Evolutionary conservation across 1,140 invertebrate genomes (phyloP), one percentile per base, ranked within the genome.

Genomic region (Cydia fagiglandana): DNA sequence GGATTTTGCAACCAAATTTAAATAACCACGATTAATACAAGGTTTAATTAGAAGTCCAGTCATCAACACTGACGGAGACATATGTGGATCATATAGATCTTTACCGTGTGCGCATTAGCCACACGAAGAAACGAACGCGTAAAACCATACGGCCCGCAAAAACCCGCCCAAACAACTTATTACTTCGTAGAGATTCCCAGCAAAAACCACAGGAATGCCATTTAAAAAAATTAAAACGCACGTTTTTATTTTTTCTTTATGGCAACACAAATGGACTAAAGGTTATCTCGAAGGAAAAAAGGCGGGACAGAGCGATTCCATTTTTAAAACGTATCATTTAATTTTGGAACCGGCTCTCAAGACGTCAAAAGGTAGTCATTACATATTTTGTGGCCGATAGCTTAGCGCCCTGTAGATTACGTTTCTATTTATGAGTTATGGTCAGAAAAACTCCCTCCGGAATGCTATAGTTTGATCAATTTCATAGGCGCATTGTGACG

Each of bases 321-420:
- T 93, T 93, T 93, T 93, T 90, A 89, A 91, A 93, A 93, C 90
- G 89, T 93, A 93, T 93, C 88, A 93, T 93, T 93, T 93, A 91
- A 91, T 93, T 91, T 91, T 84, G 86, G 83, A 93, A 93, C 91
- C 88, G 89, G 91, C 90, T 91, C 83, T 93, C 88, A 86, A 91
- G 87, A 89, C 89, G 91, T 93, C 90, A 91, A 89, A 90, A 91
- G 90, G 90, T 90, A 89, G 91, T 93, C 86, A 93, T 93, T 93
- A 93, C 86, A 88, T 80, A 86, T 91, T 91, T 91, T 87, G 85
- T 86, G 86, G 83, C 78, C 80, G 81, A 86, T 84, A 82, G 86
- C 85, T 86, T 88, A 85, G 85, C 86, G 86, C 86, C 86, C 75
- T 84, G 80, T 81, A 83, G 80, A 84, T 85, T 81, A 84, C 82